Conservation (phyloP, 2,113 vertebrate genomes). For the Oreochromis spilurus region DNA sequence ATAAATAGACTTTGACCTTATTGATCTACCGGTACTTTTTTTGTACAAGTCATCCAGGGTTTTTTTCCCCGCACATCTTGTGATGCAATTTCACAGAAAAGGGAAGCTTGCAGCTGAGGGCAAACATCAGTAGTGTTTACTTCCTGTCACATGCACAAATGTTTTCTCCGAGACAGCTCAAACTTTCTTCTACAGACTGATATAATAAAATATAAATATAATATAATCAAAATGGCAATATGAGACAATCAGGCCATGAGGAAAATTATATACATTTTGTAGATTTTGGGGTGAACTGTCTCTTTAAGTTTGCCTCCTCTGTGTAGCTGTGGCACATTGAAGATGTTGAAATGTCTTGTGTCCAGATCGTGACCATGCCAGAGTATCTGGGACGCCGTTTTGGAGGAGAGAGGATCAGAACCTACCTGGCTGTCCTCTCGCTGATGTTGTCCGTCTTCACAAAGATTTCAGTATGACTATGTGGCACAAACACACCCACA, state of each 20-base stretch:
- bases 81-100: neutral
- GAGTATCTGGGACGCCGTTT: constrained; percentile 87
- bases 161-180: neutral
- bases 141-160: neutral
- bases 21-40: neutral
- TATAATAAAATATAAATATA: neutral
- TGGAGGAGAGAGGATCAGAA: constrained; percentile 83
- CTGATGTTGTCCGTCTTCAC: constrained; percentile 90
- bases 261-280: neutral
- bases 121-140: neutral
- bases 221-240: neutral
- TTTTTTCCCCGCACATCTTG: neutral
- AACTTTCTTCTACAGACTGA: neutral
- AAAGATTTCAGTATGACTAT: constrained; percentile 87
- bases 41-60: neutral
- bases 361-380: constrained; percentile 88
- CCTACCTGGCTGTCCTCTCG: constrained; percentile 81
- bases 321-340: neutral
- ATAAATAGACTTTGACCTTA: neutral
- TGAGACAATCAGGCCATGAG: neutral
- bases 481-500: neutral
- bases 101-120: neutral
- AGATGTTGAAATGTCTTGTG: neutral
- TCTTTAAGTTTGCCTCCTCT: neutral
- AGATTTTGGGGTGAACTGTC: neutral